phyloP scores from a whole-genome alignment of 2,113 vertebrate genomes.

The Mustela lutreola region DNA sequence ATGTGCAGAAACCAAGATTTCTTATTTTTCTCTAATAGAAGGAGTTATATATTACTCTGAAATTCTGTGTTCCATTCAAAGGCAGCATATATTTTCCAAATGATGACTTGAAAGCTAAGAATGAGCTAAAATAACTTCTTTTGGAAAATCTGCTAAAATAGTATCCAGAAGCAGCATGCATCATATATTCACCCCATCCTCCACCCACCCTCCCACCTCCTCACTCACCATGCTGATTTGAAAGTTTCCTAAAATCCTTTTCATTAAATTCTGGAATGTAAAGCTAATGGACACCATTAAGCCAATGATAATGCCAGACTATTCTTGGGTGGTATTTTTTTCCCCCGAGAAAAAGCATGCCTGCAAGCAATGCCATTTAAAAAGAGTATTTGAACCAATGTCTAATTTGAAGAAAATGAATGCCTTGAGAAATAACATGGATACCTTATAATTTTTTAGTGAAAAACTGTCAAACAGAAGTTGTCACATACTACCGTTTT shows the following conservation, averaged over 20 bases:
- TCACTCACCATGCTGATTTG: constrained; percentile 25
- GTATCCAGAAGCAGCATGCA: constrained; percentile 49
- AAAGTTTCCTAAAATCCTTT: constrained; percentile 63
- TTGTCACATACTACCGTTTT: constrained; percentile 76
- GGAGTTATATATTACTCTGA: constrained; percentile 48
- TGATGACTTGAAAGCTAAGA: constrained; percentile 65
- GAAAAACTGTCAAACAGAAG: constrained; percentile 75
- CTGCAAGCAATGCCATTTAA: constrained; percentile 54
- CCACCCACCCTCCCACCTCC: constrained; percentile 39
- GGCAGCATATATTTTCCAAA: constrained; percentile 48
- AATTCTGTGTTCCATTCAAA: neutral
- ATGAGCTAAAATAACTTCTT: constrained; percentile 64
- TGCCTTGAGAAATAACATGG: constrained; percentile 77
- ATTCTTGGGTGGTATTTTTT: neutral
- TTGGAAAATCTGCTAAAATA: constrained; percentile 66
- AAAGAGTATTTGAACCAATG: constrained; percentile 73
- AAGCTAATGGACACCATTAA: constrained; percentile 62
- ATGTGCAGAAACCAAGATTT: neutral
- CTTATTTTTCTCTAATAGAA: constrained; percentile 52
- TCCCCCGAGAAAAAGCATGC: constrained; percentile 59
- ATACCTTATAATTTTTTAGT: constrained; percentile 83
- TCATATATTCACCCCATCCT: constrained; percentile 19
- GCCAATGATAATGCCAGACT: constrained; percentile 47
- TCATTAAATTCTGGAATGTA: constrained; percentile 40
- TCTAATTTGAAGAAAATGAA: constrained; percentile 83